phyloP scores from a whole-genome alignment of 2,113 vertebrate species.

The Xerus inauris region DNA sequence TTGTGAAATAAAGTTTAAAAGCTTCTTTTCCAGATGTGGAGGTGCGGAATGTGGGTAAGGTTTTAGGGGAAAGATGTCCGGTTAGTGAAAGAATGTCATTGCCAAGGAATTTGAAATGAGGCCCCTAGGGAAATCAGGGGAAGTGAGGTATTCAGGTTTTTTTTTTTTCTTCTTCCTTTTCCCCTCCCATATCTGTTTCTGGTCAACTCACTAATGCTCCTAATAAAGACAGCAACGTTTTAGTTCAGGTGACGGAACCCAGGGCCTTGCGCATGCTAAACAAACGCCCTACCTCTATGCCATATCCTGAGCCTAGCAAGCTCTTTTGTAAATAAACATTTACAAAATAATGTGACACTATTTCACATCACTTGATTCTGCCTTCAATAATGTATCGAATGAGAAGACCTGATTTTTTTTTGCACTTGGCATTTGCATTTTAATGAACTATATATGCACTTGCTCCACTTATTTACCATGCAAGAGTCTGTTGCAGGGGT shows the following conservation, averaged over 20 bases:
- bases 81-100: neutral
- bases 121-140: neutral
- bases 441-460: neutral
- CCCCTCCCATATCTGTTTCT: neutral
- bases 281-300: neutral
- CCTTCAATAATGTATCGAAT: neutral
- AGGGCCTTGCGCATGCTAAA: neutral
- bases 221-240: neutral
- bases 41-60: slow-evolving; percentile 19
- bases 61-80: neutral
- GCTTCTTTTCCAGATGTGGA: slow-evolving; percentile 49
- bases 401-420: neutral
- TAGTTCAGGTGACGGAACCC: neutral
- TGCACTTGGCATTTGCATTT: neutral
- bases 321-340: neutral
- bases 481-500: neutral
- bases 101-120: neutral
- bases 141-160: neutral
- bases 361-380: neutral
- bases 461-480: neutral
- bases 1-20: slow-evolving; percentile 4
- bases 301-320: neutral
- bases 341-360: neutral
- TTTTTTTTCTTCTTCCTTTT: no score
- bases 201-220: neutral